Conservation (phyloP, 2,888 invertebrate species). For the Kryphioiulus occultus region DNA sequence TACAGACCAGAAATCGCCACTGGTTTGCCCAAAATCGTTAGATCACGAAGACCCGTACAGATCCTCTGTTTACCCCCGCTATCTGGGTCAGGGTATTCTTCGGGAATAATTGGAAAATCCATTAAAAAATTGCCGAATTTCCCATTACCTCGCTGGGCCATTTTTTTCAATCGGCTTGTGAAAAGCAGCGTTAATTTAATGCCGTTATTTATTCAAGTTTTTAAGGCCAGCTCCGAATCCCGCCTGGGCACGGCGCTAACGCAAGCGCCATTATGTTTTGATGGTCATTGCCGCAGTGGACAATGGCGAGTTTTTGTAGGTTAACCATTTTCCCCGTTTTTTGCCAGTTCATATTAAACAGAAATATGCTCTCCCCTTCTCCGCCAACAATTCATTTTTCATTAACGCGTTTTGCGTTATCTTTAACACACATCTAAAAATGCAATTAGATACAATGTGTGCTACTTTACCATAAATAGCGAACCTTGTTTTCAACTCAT, state of each 20-base stretch:
- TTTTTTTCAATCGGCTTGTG: background rate
- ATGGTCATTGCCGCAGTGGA: conserved; percentile 33
- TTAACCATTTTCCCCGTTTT: background rate
- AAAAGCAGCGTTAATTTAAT: conserved; percentile 31
- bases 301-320: conserved; percentile 12
- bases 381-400: background rate
- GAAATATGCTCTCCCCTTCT: conserved; percentile 3
- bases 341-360: background rate
- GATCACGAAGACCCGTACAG: conserved; percentile 9
- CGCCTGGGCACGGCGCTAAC: background rate
- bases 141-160: conserved; percentile 29
- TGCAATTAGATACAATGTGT: conserved; percentile 32
- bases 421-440: conserved; percentile 21
- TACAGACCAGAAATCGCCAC: conserved; percentile 1
- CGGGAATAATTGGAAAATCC: conserved; percentile 38
- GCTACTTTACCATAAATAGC: conserved; percentile 39
- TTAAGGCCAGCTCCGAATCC: background rate
- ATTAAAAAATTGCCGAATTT: background rate
- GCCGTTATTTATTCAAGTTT: conserved; percentile 13
- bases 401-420: conserved; percentile 25
- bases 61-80: background rate
- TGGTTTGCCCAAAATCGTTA: conserved; percentile 4
- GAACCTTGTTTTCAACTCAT: background rate
- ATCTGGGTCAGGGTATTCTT: conserved; percentile 36
- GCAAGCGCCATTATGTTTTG: conserved; percentile 27